Evolutionary conservation across 2,888 invertebrate genomes (phyloP).

Genomic region (Eupithecia subumbrata): DNA sequence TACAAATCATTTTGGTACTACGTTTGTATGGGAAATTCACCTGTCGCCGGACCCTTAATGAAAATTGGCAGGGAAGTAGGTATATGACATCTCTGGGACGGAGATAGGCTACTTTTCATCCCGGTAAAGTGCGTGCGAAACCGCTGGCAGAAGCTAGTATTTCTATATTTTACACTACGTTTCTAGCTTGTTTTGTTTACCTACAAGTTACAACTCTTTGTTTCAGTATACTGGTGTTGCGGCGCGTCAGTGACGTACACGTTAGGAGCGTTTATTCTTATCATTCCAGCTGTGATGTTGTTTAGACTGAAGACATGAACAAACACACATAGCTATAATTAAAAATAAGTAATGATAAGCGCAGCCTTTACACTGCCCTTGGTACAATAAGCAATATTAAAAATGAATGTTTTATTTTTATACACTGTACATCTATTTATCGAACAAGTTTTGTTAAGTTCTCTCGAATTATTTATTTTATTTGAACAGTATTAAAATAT

Average conservation of each 20-base stretch:
- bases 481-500: conserved; percentile 63
- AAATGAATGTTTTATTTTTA: conserved; percentile 50
- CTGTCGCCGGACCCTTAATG: no score
- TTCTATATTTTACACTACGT: no score
- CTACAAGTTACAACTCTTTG: conserved; percentile 15
- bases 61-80: no score
- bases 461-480: conserved; percentile 56
- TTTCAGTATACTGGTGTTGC: conserved; percentile 94
- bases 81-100: no score
- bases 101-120: no score
- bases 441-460: conserved; percentile 35
- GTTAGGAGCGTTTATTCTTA: conserved; percentile 89
- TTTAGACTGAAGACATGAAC: conserved; percentile 74
- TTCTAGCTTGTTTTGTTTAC: neutral
- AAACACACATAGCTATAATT: conserved; percentile 27
- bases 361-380: conserved; percentile 45
- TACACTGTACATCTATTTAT: conserved; percentile 37
- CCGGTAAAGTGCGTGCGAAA: no score
- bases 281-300: conserved; percentile 90
- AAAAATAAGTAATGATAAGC: conserved; percentile 17
- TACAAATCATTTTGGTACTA: no score
- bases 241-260: conserved; percentile 93
- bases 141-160: no score
- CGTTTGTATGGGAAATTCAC: no score
- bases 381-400: conserved; percentile 46